A percentile compares a stretch with the other conserved stretches of the same genome.
Conservation (phyloP, 2,888 invertebrate species). For the Hirudinaria manillensis region DNA sequence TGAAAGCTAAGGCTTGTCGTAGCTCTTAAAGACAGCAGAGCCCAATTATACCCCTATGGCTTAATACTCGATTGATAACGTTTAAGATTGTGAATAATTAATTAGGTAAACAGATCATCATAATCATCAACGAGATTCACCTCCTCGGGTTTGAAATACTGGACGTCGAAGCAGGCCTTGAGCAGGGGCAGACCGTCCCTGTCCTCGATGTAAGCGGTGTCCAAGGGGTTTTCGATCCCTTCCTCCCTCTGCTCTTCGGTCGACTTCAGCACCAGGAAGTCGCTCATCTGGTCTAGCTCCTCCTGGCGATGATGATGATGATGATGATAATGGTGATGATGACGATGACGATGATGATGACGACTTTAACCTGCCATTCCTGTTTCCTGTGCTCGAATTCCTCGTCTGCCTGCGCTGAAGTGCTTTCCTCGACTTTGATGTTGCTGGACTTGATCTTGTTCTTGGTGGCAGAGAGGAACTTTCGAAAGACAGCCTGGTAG, state of each 20-base stretch:
- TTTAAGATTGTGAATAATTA: too few species aligned
- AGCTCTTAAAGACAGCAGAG: too few species aligned
- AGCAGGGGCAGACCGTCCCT: conserved; percentile 41
- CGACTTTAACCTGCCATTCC: conserved; percentile 39
- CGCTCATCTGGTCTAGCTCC: conserved; percentile 42
- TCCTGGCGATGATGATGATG: conserved; percentile 31
- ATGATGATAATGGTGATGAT: conserved; percentile 9
- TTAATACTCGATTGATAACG: too few species aligned
- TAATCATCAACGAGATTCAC: conserved; percentile 27
- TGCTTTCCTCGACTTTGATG: conserved; percentile 28
- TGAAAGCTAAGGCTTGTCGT: too few species aligned
- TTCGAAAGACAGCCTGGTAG: conserved; percentile 41
- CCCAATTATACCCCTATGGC: too few species aligned
- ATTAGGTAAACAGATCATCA: too few species aligned
- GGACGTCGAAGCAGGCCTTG: conserved; percentile 41
- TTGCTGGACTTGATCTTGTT: conserved; percentile 37
- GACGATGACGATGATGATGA: conserved; percentile 19
- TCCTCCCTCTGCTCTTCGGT: conserved; percentile 41
- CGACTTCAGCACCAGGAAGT: conserved; percentile 41
- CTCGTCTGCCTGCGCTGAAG: conserved; percentile 23
- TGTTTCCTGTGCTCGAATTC: conserved; percentile 40
- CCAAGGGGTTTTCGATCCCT: conserved; percentile 39
- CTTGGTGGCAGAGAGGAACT: conserved; percentile 41
- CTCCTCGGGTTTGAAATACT: conserved; percentile 40
- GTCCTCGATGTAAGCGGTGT: conserved; percentile 42